Percentiles rank a stretch among this genome's conserved stretches.
phyloP scores from a whole-genome alignment of 2,888 invertebrate genomes.

The Drosophila lacicola region DNA sequence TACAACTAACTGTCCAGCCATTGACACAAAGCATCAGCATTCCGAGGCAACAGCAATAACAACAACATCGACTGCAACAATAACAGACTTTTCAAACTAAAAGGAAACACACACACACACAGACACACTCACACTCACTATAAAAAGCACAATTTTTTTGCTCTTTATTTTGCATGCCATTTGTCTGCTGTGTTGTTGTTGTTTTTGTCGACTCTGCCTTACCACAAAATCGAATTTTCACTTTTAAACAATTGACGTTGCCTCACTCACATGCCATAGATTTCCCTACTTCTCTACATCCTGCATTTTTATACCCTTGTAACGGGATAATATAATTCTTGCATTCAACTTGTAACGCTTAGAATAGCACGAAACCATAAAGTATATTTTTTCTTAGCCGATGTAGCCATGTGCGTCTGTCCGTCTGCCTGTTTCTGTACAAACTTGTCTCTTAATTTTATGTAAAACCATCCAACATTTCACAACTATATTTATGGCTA shows the following conservation, averaged over 20 bases:
- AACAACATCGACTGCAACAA: conserved; percentile 39
- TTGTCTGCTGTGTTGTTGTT: conserved; percentile 42
- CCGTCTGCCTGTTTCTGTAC: too few relatives aligned
- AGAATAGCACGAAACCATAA: too few relatives aligned
- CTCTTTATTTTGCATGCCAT: conserved; percentile 68
- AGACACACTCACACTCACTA: conserved; percentile 4
- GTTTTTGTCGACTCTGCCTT: conserved; percentile 43
- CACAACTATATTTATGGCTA: too few relatives aligned
- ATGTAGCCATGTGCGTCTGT: too few relatives aligned
- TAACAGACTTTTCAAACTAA: conserved; percentile 64
- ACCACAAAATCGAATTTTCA: conserved; percentile 83
- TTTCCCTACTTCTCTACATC: background rate
- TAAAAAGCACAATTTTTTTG: conserved; percentile 33
- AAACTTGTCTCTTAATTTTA: too few relatives aligned
- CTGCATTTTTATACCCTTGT: too few relatives aligned
- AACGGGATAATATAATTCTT: too few relatives aligned
- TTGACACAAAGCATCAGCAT: conserved; percentile 71
- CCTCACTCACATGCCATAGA: conserved; percentile 40
- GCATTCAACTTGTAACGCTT: too few relatives aligned
- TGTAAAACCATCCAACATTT: too few relatives aligned
- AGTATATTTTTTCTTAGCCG: too few relatives aligned
- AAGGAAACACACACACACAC: conserved; percentile 46
- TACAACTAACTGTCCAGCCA: conserved; percentile 48
- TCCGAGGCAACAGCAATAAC: conserved; percentile 37
- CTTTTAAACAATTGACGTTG: conserved; percentile 81